Evolutionary conservation across 2,113 vertebrate species (phyloP), one percentile per base, ranked within the genome.

Genomic region (Dasyornis broadbenti): DNA sequence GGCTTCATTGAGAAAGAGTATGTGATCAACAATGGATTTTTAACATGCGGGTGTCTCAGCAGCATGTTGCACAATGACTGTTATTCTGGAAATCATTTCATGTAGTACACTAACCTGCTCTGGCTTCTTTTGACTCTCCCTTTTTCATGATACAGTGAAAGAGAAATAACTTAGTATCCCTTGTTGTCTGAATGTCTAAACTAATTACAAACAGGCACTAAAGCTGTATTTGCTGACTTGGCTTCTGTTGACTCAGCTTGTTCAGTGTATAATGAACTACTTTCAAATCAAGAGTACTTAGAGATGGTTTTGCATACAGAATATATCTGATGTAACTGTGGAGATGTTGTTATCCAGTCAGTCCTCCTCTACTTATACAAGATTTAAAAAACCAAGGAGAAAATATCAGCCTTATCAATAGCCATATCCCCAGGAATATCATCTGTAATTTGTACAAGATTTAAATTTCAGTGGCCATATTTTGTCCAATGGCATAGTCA

Each of bases 71-170:
- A 63, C 54, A 70, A 65, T 13, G 69, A 42, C 80, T 82, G 24
- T 31, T 95, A 64, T 40, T 94, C 79, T 47, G 76, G 85, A 95
- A 93, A 85, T 82, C 17, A 78, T 54, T 86, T 16, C 3, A 0
- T 73, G 66, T 56, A 81, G 39, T 78, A 57, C 69, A 79, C 47
- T 66, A 94, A 94, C 66, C 73, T 85, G 49, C 84, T 56, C 76
- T 76, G 83, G 15, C 53, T 96, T 86, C 90, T 94, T 86, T 85
- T 83, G 66, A 83, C 47, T 91, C 83, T 96, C 31, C 30, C 59
- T 79, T 89, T 86, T 91, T 79, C 83, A 63, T 83, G 87, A 82
- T 77, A 70, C 17, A 80, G 69, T 81, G 75, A 60, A 68, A 81
- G 40, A 81, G n/a, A 50, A 96, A 86, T 82, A 95, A 75, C 35